Conservation (phyloP, 2,113 vertebrate genomes). For the Oenanthe melanoleuca region DNA sequence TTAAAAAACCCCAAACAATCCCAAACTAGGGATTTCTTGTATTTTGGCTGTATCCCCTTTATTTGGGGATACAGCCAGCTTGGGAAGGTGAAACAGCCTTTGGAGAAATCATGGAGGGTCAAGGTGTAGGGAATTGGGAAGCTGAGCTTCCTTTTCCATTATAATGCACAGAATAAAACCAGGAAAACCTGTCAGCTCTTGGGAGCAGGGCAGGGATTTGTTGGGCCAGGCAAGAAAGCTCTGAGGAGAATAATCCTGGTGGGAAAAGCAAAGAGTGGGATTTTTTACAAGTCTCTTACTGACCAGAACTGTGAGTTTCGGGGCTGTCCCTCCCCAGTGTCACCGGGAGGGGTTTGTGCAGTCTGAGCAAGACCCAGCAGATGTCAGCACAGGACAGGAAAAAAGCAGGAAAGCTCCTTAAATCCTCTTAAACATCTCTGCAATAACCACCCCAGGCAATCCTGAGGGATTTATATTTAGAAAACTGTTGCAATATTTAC, state of each 20-base stretch:
- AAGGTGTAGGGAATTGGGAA: not conserved
- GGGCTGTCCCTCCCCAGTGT: not conserved
- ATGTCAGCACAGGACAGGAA: constrained; percentile 25
- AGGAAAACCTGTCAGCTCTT: not conserved
- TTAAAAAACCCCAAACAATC: not conserved
- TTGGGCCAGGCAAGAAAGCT: not conserved
- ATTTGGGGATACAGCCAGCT: not conserved
- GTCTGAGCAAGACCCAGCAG: constrained; percentile 17
- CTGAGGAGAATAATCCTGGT: not conserved
- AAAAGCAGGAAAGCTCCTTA: not conserved
- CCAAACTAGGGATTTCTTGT: too few relatives aligned
- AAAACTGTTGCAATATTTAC: not conserved
- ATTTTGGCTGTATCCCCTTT: not conserved
- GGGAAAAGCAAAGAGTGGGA: not conserved
- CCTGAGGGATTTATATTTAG: not conserved
- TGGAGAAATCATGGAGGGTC: not conserved
- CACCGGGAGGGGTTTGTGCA: not conserved
- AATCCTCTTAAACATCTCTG: not conserved
- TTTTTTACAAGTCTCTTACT: not conserved
- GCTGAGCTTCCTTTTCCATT: too few relatives aligned
- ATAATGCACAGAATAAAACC: not conserved
- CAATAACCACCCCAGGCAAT: not conserved
- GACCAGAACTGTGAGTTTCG: not conserved
- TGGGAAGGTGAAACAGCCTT: not conserved
- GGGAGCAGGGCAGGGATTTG: not conserved